phyloP scores from a whole-genome alignment of 1,140 invertebrate genomes.

The Harlomillsia oculata region DNA sequence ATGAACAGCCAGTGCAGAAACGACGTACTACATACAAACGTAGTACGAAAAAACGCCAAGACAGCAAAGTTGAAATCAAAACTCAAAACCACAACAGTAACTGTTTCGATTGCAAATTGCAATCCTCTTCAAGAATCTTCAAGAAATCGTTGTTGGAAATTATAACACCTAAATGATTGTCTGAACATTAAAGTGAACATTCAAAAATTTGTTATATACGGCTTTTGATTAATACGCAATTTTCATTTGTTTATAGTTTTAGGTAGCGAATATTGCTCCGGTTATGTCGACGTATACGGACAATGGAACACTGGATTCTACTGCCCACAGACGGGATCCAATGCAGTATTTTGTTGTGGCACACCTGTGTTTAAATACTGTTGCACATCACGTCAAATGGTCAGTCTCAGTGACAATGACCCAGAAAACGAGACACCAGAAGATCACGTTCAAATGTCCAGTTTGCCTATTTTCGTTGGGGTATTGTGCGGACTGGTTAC shows the following conservation, averaged over 20 bases:
- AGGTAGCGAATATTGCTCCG: slow-evolving; percentile 42
- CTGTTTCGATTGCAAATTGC: too few relatives aligned
- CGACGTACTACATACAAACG: too few relatives aligned
- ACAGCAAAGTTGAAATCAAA: too few relatives aligned
- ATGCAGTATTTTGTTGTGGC: slow-evolving; percentile 43
- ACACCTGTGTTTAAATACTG: slow-evolving; percentile 41
- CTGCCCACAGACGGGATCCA: slow-evolving; percentile 40
- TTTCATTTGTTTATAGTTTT: slow-evolving; percentile 35
- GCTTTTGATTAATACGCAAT: not conserved
- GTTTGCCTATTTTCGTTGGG: slow-evolving; percentile 4
- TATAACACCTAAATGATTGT: too few relatives aligned
- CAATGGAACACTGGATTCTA: slow-evolving; percentile 46
- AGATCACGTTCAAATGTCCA: not conserved
- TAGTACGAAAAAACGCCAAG: too few relatives aligned
- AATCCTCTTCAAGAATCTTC: too few relatives aligned
- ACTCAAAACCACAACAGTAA: too few relatives aligned
- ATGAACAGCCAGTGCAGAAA: too few relatives aligned
- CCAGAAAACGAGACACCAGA: not conserved
- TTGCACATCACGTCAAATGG: slow-evolving; percentile 35
- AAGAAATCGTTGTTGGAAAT: too few relatives aligned
- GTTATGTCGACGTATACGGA: slow-evolving; percentile 41
- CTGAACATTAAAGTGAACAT: too few relatives aligned
- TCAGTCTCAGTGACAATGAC: not conserved
- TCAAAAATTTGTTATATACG: too few relatives aligned
- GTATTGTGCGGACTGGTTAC: not conserved